These are phyloP conservation scores for Hydra vulgaris DNA, from an alignment of 30 jellyfish, hydroid and myxozoan genomes.

Conservation along the genomic window DNA sequence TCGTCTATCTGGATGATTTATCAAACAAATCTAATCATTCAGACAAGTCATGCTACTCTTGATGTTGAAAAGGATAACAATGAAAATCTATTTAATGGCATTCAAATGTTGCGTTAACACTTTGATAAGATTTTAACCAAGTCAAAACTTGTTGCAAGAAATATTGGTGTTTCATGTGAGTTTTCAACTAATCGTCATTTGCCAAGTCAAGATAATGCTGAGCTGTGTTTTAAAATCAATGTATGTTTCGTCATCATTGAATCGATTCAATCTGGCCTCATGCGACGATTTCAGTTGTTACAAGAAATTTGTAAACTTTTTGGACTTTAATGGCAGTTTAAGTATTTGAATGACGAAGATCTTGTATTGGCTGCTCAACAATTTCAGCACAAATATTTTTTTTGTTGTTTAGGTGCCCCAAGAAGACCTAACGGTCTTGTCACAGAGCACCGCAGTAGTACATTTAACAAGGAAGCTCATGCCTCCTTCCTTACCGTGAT, in stretches of 20 bases:
- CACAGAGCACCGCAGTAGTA: no score
- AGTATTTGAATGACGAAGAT: not conserved
- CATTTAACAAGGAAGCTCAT: no score
- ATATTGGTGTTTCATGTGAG: not conserved
- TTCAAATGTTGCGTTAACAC: not conserved
- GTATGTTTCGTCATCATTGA: not conserved
- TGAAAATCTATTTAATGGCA: not conserved
- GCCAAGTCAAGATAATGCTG: not conserved
- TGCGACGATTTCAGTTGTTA: not conserved
- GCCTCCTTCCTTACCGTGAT: no score
- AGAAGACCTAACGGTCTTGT: no score
- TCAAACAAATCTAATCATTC: not conserved
- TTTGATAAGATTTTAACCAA: not conserved
- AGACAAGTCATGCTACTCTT: not conserved
- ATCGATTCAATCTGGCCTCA: not conserved
- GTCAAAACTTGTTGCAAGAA: not conserved
- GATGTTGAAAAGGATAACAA: not conserved
- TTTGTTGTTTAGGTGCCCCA: no score
- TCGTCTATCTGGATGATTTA: not conserved
- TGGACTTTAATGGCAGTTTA: not conserved
- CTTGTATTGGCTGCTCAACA: no score
- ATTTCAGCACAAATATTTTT: no score
- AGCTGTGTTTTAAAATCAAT: not conserved
- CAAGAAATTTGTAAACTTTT: not conserved
- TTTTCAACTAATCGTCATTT: not conserved